Conservation (phyloP, 2,797 vertebrate genomes). For the Octomys mimax region DNA sequence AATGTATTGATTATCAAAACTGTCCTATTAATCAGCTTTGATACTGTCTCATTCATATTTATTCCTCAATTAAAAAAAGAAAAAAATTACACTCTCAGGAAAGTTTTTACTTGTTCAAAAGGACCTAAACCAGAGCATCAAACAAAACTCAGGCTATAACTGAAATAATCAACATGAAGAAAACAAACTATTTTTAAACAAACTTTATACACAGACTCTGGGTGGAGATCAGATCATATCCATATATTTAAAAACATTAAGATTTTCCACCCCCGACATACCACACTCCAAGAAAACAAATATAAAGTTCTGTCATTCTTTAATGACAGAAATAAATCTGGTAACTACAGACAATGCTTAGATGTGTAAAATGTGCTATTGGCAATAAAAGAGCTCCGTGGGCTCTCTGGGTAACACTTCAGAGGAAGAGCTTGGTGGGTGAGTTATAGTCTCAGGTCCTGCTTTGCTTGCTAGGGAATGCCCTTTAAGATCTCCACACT, state of each 20-base stretch:
- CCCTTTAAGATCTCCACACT: background rate
- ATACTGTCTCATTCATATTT: too few species aligned
- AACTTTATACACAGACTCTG: conserved; percentile 37
- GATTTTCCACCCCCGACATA: conserved; percentile 20
- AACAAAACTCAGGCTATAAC: conserved; percentile 30
- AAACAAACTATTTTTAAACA: conserved; percentile 57
- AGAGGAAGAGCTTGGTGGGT: background rate
- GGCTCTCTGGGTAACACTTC: background rate
- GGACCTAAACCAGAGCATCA: conserved; percentile 43
- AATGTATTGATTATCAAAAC: too few species aligned
- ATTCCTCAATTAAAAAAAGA: too few species aligned
- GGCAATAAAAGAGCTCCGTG: conserved; percentile 27
- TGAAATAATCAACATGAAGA: conserved; percentile 49
- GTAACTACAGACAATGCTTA: conserved; percentile 42
- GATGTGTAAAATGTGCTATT: conserved; percentile 44
- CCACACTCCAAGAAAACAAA: conserved; percentile 32
- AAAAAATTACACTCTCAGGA: too few species aligned
- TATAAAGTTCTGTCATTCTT: conserved; percentile 51
- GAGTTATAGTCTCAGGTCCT: background rate
- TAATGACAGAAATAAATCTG: conserved; percentile 72
- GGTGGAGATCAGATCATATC: background rate
- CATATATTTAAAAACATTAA: conserved; percentile 59
- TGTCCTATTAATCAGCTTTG: too few species aligned
- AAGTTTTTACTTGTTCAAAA: conserved; percentile 27
- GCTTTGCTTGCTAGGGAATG: conserved; percentile 32